phyloP scores from a whole-genome alignment of 53 echinoderm and acorn worm species.

The Crossaster papposus region DNA sequence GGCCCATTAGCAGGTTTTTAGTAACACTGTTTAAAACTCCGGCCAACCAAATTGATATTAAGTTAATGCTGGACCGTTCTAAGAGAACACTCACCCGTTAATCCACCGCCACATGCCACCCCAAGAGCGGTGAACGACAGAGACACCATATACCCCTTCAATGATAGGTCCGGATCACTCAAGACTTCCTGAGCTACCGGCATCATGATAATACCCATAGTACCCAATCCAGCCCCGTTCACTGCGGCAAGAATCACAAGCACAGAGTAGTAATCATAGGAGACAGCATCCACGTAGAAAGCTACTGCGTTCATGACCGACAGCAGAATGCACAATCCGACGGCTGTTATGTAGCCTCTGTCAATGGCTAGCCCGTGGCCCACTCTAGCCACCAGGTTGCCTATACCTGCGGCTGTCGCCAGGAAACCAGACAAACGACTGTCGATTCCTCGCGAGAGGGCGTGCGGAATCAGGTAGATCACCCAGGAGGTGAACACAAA shows the following conservation, averaged over 20 bases:
- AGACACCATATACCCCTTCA: conserved; percentile 31
- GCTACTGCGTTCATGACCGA: conserved; percentile 44
- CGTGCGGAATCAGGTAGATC: conserved; percentile 65
- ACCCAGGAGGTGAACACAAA: conserved; percentile 34
- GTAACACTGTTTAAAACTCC: too few relatives aligned
- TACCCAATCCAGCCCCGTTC: conserved; percentile 39
- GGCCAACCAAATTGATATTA: too few relatives aligned
- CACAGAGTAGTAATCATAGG: conserved; percentile 11
- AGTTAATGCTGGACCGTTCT: too few relatives aligned
- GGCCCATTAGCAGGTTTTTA: too few relatives aligned
- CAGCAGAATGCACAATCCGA: conserved; percentile 40
- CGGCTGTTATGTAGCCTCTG: conserved; percentile 31
- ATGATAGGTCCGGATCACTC: conserved; percentile 7
- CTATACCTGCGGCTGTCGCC: conserved; percentile 51
- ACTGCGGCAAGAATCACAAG: conserved; percentile 39
- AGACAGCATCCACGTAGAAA: conserved; percentile 43
- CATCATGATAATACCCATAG: conserved; percentile 23
- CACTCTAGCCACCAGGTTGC: conserved; percentile 57
- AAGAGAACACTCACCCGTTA: conserved; percentile 31
- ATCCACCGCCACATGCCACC: conserved; percentile 44
- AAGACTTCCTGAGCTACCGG: conserved; percentile 47
- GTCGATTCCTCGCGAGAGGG: conserved; percentile 47
- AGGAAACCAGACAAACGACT: conserved; percentile 31
- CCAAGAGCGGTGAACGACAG: conserved; percentile 44
- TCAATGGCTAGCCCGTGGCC: conserved; percentile 56